Evolutionary conservation across 2,888 invertebrate species (phyloP).

Genomic region (Spilosoma lubricipeda): DNA sequence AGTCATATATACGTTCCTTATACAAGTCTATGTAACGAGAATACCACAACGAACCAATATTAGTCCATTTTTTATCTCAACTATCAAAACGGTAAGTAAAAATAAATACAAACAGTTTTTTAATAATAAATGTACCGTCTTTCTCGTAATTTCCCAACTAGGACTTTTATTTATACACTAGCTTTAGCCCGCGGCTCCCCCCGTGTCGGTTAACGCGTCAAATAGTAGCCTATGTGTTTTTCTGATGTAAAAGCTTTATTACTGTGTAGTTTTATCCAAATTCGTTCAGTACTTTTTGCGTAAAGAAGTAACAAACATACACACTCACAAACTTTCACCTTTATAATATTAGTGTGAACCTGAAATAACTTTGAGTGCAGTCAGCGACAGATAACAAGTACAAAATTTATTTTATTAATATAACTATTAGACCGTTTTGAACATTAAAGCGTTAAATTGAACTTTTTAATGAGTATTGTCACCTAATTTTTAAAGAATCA

Average conservation of each 20-base stretch:
- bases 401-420: background rate
- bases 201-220: no score
- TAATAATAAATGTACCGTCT: background rate
- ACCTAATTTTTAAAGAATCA: background rate
- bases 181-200: no score
- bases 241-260: no score
- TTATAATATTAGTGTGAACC: no score
- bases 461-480: background rate
- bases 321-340: no score
- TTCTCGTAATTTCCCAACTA: background rate
- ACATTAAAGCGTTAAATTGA: background rate
- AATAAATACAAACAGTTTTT: background rate
- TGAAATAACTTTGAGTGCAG: background rate
- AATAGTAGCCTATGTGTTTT: no score
- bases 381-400: background rate
- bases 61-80: background rate
- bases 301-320: no score
- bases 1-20: constrained; percentile 40
- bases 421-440: background rate
- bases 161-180: background rate
- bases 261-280: no score
- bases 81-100: background rate
- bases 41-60: constrained; percentile 39
- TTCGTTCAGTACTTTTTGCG: no score
- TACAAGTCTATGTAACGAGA: constrained; percentile 34